Conservation (phyloP, 2,113 vertebrate species). For the Lamprologus ornatipinnis region DNA sequence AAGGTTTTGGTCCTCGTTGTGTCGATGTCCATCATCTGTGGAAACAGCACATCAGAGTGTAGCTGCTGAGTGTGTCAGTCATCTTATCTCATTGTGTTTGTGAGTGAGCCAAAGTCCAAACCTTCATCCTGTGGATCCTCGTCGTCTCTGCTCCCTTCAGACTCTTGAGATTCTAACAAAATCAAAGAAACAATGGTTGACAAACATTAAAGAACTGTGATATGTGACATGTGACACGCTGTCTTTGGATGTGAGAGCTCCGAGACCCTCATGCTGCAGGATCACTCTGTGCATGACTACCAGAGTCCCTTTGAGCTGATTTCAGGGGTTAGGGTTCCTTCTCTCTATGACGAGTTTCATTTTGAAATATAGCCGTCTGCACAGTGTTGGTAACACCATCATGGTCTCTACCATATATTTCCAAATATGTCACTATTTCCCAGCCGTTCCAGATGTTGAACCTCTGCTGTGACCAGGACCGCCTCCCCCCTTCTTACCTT, state of each 20-base stretch:
- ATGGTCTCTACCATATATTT: neutral
- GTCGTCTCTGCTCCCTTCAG: neutral
- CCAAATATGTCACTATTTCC: neutral
- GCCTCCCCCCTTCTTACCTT: neutral
- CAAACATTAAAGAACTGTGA: neutral
- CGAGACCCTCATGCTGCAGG: neutral
- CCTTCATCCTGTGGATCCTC: neutral
- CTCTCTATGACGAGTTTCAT: neutral
- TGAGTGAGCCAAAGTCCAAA: neutral
- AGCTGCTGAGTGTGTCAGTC: neutral
- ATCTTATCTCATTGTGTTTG: neutral
- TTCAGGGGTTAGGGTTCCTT: neutral
- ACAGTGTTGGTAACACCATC: neutral
- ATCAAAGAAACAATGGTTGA: neutral
- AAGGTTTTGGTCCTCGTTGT: no score
- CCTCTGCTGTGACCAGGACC: neutral
- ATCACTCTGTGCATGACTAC: neutral
- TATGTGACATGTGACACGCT: neutral
- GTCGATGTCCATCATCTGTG: neutral
- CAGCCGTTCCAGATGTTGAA: neutral
- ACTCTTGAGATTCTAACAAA: neutral
- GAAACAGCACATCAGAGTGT: neutral
- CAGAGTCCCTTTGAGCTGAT: neutral
- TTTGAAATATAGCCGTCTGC: neutral
- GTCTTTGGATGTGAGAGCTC: neutral